phyloP scores from a whole-genome alignment of 2,797 vertebrate genomes.

The Meda fulgida region DNA sequence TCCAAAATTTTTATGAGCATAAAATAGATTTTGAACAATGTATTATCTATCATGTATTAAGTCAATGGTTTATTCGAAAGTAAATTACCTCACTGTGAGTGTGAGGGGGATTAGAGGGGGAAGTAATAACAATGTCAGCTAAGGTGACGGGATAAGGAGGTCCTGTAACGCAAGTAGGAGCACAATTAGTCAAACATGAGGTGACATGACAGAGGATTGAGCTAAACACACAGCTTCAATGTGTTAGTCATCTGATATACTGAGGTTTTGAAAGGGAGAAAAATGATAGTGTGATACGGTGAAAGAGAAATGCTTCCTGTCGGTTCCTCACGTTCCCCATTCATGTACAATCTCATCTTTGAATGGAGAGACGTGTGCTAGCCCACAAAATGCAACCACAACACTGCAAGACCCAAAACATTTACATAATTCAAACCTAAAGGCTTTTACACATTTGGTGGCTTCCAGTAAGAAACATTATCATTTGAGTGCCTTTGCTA shows the following conservation, averaged over 20 bases:
- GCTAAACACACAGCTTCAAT: conserved; percentile 47
- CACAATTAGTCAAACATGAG: conserved; percentile 62
- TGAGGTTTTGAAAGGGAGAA: conserved; percentile 5
- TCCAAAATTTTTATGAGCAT: neutral
- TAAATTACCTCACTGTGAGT: conserved; percentile 18
- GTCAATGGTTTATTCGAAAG: neutral
- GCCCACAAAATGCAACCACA: neutral
- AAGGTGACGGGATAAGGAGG: conserved; percentile 45
- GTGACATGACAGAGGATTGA: conserved; percentile 53
- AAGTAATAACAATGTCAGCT: conserved; percentile 47
- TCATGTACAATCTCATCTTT: conserved; percentile 2
- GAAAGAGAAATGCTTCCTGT: conserved; percentile 8
- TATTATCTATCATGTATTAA: no score
- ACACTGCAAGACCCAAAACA: neutral
- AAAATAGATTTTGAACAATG: neutral
- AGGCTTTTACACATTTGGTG: conserved; percentile 6
- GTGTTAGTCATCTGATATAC: conserved; percentile 52
- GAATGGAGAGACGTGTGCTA: neutral
- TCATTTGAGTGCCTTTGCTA: conserved; percentile 22
- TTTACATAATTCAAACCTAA: conserved; percentile 37
- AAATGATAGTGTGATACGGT: conserved; percentile 11
- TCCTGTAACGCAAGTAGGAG: conserved; percentile 45
- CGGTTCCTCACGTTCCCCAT: neutral
- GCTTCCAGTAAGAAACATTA: conserved; percentile 7
- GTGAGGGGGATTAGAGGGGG: conserved; percentile 16